Base-by-base conservation (phyloP, 23 tunicate species). In the Oikopleura albicans region DNA sequence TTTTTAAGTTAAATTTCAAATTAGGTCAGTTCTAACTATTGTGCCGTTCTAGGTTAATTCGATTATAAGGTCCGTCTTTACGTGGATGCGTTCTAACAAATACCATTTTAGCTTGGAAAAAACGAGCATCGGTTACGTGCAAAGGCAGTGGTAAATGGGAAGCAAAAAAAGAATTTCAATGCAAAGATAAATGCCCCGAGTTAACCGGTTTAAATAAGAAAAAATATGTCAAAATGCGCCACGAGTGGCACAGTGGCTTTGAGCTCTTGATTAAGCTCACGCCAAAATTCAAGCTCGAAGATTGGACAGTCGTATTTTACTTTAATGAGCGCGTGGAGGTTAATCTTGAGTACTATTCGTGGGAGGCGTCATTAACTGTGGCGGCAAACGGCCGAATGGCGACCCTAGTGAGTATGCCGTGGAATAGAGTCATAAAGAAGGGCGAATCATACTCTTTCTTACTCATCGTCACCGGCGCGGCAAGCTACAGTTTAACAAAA, bases 221-320 rank as follows among this genome's bases (percentile, higher is more conserved):
- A 29, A 16, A 27, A 31, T 71, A 27, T 16, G 36, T 71, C 37
- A 16, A 12, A 71, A 37, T 71, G 33, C 27, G 35, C 2, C 27
- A 71, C 34, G 33, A 27, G 2, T 71, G 79, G 79, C 33, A 34
- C 4, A 71, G 37, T 71, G 79, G 79, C 27, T 71, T 71, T 29
- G 34, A 71, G 31, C 36, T 71, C 37, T 29, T 71, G 35, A 16
- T 71, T 16, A 16, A 29, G 34, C 37, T 71, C 2, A 71, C 28
- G 37, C 79, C 79, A 71, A 29, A 71, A 71, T 22, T 71, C 36
- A 31, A 71, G 28, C 37, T 71, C 37, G 31, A 71, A 34, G 79
- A 71, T 12, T 71, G 79, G 79, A 71, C 79, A 29, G 79, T 71
- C 34, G 79, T 71, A 12, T 71, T 71, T 29, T 71, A 16, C 37